These are phyloP conservation scores for Andrena cerasifolii DNA, from an alignment of 1,140 invertebrate species.

Conservation along the genomic window DNA sequence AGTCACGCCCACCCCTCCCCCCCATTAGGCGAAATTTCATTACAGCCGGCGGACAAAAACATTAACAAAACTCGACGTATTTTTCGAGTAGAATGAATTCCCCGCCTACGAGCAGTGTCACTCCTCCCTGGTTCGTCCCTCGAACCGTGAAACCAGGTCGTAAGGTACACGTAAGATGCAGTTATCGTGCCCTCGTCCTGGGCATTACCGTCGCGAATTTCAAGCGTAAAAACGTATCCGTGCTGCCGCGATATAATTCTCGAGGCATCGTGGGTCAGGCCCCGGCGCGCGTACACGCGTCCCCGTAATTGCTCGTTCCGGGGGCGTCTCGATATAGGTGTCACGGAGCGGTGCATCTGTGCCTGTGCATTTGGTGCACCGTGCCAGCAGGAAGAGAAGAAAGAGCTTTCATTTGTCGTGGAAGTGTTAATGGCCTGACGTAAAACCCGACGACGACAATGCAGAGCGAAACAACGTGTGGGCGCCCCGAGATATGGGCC, in stretches of 20 bases:
- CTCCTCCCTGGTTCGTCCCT: constrained; percentile 49
- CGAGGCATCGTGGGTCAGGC: constrained; percentile 15
- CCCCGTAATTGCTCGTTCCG: constrained; percentile 64
- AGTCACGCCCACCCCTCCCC: not conserved
- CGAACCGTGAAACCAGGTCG: constrained; percentile 58
- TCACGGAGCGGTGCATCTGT: constrained; percentile 34
- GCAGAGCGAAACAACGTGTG: constrained; percentile 65
- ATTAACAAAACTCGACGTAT: constrained; percentile 28
- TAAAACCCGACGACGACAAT: constrained; percentile 73
- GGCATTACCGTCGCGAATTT: constrained; percentile 63
- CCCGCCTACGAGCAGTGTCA: constrained; percentile 57
- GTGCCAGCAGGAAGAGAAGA: constrained; percentile 60
- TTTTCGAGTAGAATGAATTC: constrained; percentile 54
- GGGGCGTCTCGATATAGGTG: constrained; percentile 59
- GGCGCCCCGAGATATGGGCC: constrained; percentile 74
- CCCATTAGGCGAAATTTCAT: not conserved
- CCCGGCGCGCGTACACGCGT: constrained; percentile 48
- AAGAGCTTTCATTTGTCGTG: constrained; percentile 71
- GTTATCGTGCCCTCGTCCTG: constrained; percentile 52
- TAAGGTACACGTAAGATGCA: constrained; percentile 65
- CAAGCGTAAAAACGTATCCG: constrained; percentile 61
- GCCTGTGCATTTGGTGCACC: constrained; percentile 49
- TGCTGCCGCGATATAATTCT: constrained; percentile 63
- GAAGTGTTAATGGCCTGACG: constrained; percentile 74
- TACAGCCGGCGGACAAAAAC: not conserved